Evolutionary conservation across 2,113 vertebrate genomes (phyloP).

Genomic region (Morone chrysops): DNA sequence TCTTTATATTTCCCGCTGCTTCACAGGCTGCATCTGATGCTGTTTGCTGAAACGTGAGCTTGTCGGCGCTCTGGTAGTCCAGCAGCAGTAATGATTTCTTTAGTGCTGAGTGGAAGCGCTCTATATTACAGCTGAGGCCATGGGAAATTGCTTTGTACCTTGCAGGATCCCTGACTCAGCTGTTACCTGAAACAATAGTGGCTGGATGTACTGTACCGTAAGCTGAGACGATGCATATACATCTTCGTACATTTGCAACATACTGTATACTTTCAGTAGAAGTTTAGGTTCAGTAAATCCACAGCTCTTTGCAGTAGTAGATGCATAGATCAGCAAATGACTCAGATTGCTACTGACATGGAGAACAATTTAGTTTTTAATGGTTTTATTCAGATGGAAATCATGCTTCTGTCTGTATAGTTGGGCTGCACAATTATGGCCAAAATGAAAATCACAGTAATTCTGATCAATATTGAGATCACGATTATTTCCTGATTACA

Average conservation of each 20-base stretch:
- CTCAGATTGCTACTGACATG: neutral
- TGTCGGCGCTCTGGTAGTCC: conserved; percentile 16
- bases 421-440: neutral
- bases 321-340: neutral
- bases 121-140: conserved; percentile 57
- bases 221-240: conserved; percentile 28
- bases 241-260: conserved; percentile 2
- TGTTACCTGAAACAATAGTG: conserved; percentile 54
- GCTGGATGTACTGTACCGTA: conserved; percentile 34
- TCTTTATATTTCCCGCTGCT: conserved; percentile 10
- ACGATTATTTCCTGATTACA: too few relatives aligned
- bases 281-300: neutral
- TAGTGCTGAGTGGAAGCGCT: conserved; percentile 49
- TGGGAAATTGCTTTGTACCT: conserved; percentile 51
- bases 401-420: neutral
- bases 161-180: conserved; percentile 63
- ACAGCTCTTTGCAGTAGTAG: neutral
- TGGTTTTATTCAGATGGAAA: neutral
- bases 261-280: neutral
- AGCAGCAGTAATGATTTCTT: conserved; percentile 37
- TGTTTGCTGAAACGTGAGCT: conserved; percentile 18
- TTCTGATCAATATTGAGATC: too few relatives aligned
- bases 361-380: neutral
- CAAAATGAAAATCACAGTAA: too few relatives aligned
- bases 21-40: neutral